phyloP scores from a whole-genome alignment of 2,113 vertebrate genomes.

The Apteryx mantelli region DNA sequence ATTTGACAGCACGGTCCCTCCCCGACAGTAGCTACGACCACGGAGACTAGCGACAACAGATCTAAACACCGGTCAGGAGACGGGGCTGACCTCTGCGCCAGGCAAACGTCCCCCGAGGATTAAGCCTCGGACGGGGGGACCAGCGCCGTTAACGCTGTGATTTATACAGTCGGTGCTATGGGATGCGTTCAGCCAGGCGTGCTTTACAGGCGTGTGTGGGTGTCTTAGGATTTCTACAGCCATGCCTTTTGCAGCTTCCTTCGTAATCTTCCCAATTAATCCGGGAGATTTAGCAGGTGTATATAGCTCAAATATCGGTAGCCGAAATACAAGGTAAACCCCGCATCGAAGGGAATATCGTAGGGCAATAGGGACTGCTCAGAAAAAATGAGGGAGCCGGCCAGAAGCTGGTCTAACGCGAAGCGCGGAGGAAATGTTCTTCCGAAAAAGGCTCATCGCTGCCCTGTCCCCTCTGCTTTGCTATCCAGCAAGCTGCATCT shows the following conservation, averaged over 20 bases:
- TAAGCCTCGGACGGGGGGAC: neutral
- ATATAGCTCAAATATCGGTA: neutral
- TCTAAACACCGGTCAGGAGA: neutral
- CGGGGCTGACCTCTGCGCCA: neutral
- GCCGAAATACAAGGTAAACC: neutral
- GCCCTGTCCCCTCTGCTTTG: neutral
- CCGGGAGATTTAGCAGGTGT: neutral
- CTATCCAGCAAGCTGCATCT: neutral
- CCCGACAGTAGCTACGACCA: neutral
- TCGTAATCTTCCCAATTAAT: neutral
- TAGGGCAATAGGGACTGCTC: neutral
- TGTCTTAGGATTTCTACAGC: too few species aligned
- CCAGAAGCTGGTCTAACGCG: neutral
- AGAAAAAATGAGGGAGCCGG: neutral
- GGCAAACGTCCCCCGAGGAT: neutral
- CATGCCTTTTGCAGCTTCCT: neutral
- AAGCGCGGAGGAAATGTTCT: rapidly evolving
- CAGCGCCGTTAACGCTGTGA: rapidly evolving
- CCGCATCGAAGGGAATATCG: rapidly evolving
- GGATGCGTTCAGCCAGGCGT: rapidly evolving
- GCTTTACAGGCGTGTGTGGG: rapidly evolving
- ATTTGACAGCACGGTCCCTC: neutral
- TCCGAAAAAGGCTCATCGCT: rapidly evolving
- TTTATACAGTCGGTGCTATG: neutral
- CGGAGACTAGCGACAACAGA: rapidly evolving